Conservation (phyloP, 2,797 vertebrate genomes). For the Fringilla coelebs region DNA sequence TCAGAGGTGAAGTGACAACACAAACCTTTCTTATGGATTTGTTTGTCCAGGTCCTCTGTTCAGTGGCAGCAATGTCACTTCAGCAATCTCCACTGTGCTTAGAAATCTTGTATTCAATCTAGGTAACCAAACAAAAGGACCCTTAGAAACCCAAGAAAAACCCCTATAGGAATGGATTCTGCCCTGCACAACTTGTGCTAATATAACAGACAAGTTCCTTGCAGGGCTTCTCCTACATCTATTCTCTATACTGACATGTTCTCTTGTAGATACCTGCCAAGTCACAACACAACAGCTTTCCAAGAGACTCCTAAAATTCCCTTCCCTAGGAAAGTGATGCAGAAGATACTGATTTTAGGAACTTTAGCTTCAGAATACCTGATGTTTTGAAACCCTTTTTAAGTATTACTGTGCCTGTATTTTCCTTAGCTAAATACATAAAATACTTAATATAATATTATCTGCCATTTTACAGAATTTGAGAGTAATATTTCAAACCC, state of each 20-base stretch:
- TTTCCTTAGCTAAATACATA: background rate
- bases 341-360: background rate
- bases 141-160: background rate
- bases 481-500: background rate
- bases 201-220: background rate
- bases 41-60: background rate
- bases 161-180: accelerated
- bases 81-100: background rate
- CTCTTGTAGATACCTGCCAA: background rate
- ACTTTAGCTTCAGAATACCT: background rate
- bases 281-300: background rate
- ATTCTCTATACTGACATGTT: background rate
- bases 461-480: background rate
- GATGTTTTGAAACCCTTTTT: background rate
- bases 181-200: background rate
- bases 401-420: background rate
- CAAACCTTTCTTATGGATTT: accelerated
- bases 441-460: background rate
- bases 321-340: background rate
- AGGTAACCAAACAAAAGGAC: background rate
- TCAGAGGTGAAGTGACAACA: background rate
- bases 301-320: background rate
- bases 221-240: background rate
- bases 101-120: background rate
- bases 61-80: accelerated